These are phyloP conservation scores for Nephrotoma guestfalica DNA, from an alignment of 2,888 invertebrate species.

Conservation along the genomic window DNA sequence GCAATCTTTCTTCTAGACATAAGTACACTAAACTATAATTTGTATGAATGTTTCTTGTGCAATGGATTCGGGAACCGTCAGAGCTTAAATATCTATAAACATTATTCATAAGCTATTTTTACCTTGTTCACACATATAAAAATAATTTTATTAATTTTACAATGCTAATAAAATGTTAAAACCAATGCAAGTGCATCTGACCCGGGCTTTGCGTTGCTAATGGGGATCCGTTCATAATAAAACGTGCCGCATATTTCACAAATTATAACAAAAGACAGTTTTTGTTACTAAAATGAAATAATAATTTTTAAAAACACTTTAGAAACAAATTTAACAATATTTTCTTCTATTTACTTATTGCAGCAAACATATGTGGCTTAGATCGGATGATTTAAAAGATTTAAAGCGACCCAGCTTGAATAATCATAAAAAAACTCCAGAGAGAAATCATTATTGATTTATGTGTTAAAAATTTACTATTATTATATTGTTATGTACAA, in stretches of 20 bases:
- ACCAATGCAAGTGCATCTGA: neutral
- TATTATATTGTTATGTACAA: neutral
- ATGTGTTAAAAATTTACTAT: neutral
- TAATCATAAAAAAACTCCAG: neutral
- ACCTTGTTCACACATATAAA: neutral
- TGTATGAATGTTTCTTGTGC: neutral
- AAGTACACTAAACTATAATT: neutral
- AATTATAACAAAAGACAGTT: neutral
- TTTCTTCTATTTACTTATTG: neutral
- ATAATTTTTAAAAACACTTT: neutral
- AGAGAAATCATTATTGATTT: neutral
- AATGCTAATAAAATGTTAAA: neutral
- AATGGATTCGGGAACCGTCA: neutral
- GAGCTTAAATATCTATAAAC: neutral
- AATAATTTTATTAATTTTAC: neutral
- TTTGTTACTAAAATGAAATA: neutral
- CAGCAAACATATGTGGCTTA: neutral
- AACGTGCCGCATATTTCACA: too few relatives aligned
- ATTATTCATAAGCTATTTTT: neutral
- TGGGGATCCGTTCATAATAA: too few relatives aligned
- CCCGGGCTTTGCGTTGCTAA: neutral
- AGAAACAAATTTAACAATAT: neutral
- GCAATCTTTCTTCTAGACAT: too few relatives aligned
- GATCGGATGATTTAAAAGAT: slow-evolving; percentile 3
- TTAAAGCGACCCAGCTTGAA: neutral